A percentile compares a stretch with the other conserved stretches of the same genome.
Evolutionary conservation across 2,797 vertebrate species (phyloP).

Genomic region (Chelmon rostratus): DNA sequence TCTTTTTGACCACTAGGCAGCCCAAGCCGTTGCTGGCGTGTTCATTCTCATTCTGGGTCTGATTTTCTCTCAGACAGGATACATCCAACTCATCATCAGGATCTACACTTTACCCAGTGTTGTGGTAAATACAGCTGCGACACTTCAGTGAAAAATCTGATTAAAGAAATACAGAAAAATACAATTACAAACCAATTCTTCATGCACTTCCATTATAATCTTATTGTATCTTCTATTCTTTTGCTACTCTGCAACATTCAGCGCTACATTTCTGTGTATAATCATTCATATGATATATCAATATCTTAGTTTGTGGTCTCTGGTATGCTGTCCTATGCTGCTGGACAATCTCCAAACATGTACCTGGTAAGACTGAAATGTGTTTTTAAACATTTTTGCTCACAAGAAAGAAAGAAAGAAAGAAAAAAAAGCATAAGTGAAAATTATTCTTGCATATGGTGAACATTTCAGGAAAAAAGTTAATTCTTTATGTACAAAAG

Average conservation of each 20-base stretch:
- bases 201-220: background rate
- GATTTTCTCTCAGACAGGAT: fast-evolving
- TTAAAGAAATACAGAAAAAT: background rate
- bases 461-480: background rate
- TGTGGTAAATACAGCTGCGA: constrained; percentile 72
- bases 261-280: background rate
- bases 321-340: constrained; percentile 77
- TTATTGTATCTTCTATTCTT: background rate
- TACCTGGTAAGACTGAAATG: constrained; percentile 73
- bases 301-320: constrained; percentile 75
- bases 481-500: background rate
- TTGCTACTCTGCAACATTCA: background rate
- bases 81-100: fast-evolving
- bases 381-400: background rate
- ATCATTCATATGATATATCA: background rate
- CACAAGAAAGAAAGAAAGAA: background rate
- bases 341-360: constrained; percentile 81
- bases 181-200: background rate
- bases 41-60: constrained; percentile 71
- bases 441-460: background rate
- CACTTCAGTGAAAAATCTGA: background rate
- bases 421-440: background rate
- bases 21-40: constrained; percentile 78
- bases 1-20: constrained; percentile 70
- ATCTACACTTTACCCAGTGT: constrained; percentile 43